phyloP scores from a whole-genome alignment of 2,113 vertebrate genomes.

The Apteryx owenii region DNA sequence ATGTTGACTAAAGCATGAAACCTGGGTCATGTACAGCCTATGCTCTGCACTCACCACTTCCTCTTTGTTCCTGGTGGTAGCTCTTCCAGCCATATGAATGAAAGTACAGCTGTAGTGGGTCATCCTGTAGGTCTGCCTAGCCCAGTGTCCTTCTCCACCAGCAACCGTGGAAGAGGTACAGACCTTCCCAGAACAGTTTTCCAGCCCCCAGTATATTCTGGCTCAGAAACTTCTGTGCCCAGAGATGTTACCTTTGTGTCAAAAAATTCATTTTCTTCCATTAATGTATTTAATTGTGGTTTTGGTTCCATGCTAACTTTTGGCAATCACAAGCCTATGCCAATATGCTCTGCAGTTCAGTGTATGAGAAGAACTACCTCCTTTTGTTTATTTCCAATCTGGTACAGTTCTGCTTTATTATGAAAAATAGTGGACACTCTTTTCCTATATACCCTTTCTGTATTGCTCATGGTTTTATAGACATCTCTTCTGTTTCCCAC shows the following conservation, averaged over 20 bases:
- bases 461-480: background rate
- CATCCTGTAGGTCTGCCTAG: background rate
- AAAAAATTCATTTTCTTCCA: background rate
- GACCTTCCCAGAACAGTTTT: background rate
- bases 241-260: background rate
- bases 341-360: background rate
- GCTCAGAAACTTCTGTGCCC: background rate
- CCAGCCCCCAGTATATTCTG: background rate
- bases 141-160: background rate
- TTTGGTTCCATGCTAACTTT: background rate
- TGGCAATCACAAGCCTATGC: background rate
- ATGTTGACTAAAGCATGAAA: background rate
- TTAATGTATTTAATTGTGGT: background rate
- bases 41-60: background rate
- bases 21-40: rapidly evolving
- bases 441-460: background rate
- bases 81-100: rapidly evolving
- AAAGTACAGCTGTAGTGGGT: background rate
- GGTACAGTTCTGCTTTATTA: background rate
- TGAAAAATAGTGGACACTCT: background rate
- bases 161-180: background rate
- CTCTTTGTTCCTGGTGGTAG: background rate
- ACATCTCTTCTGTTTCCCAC: background rate
- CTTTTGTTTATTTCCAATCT: background rate
- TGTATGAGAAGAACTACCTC: background rate